Conservation (phyloP, 2,113 vertebrate genomes). For the Trichechus manatus region DNA sequence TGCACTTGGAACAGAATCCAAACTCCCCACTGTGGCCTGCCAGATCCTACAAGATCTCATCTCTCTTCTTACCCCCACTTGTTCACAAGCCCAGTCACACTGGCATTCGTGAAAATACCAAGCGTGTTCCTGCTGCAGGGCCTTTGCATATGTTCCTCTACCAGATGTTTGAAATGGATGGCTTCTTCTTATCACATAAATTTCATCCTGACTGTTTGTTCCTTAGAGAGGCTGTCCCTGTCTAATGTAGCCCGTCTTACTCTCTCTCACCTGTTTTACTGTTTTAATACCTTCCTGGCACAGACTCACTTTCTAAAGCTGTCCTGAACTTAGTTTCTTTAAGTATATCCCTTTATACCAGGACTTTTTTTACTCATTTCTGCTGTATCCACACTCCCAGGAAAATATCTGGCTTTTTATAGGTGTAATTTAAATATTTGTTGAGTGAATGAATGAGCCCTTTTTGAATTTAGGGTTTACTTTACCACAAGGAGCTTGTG, state of each 20-base stretch:
- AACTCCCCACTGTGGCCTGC: not conserved
- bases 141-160: not conserved
- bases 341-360: not conserved
- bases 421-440: not conserved
- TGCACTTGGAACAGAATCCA: not conserved
- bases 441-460: not conserved
- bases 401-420: not conserved
- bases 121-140: not conserved
- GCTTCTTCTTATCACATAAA: not conserved
- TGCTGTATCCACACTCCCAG: not conserved
- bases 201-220: not conserved
- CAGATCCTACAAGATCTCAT: not conserved
- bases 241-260: not conserved
- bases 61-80: not conserved
- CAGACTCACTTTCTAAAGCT: not conserved
- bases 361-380: not conserved
- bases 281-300: not conserved
- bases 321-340: not conserved
- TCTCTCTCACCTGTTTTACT: not conserved
- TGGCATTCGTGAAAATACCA: not conserved
- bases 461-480: not conserved
- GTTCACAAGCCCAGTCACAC: not conserved
- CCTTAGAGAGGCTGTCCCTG: not conserved
- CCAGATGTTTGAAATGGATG: not conserved
- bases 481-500: not conserved